Base-by-base conservation (phyloP, 2,797 vertebrate species). In the Chanos chanos region DNA sequence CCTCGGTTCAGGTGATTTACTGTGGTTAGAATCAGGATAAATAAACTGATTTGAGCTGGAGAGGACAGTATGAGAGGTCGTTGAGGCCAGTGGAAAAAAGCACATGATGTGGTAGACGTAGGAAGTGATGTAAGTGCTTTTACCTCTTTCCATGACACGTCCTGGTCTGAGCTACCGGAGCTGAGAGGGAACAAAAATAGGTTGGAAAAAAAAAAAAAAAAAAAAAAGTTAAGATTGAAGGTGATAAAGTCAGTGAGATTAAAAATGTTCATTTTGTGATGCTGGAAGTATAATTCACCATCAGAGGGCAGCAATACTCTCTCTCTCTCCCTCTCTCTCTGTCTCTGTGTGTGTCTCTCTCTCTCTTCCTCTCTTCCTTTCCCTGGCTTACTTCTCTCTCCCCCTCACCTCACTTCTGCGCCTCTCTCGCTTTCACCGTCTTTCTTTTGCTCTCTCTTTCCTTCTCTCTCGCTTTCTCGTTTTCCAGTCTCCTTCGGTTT, bases 81-180 rank as follows among this genome's bases (percentile, higher is more conserved):
- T 45, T 25, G 13, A n/a, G 43, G 22, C 13, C 24, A 47, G n/a
- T 2, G 8, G n/a, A n/a, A n/a, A n/a, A n/a, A n/a, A n/a, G n/a
- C n/a, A n/a, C n/a, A n/a, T n/a, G n/a, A n/a, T n/a, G n/a, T n/a
- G n/a, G n/a, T n/a, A n/a, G n/a, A n/a, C n/a, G n/a, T n/a, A n/a
- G n/a, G n/a, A 24, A 19, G 25, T 21, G 27, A 22, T 47, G 22
- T 27, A 36, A 18, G 2, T 54, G 8, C 1, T 41, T 62, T 40
- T 70, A 70, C 68, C 68, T 70, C 61, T 51, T 16, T 31, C 40
- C 9, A 19, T 56, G 52, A 13, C 43, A 49, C 53, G 61, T 70
- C 56, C 45, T 10, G 24, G 19, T 48, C 50, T 33, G 51, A 66
- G 58, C 33, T 68, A 61, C 22, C 12, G 30, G 45, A 52, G 48